Conservation (phyloP, 1,140 invertebrate genomes). For the Drosophila baimaii region DNA sequence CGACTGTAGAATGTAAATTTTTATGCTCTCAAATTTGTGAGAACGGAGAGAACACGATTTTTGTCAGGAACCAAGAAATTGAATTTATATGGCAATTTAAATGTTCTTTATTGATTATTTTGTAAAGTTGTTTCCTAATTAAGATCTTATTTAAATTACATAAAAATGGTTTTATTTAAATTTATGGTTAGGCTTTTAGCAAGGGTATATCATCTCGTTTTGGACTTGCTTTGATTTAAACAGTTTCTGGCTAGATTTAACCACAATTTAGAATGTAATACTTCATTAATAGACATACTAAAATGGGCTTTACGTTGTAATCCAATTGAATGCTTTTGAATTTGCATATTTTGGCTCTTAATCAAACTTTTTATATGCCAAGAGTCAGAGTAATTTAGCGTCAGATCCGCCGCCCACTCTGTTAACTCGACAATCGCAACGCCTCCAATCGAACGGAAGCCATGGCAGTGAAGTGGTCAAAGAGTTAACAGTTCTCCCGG, state of each 20-base stretch:
- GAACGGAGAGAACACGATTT: no score
- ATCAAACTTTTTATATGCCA: constrained; percentile 14
- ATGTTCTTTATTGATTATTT: no score
- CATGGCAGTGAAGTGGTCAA: constrained; percentile 9
- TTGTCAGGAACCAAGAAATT: no score
- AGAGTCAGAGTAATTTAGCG: constrained; percentile 7
- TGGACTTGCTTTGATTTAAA: background rate
- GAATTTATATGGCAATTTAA: no score
- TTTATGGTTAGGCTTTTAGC: background rate
- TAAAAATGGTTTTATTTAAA: background rate
- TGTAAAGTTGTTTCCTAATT: no score
- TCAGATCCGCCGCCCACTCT: constrained; percentile 38
- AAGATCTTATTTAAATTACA: background rate
- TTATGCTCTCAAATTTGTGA: no score
- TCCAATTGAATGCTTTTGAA: background rate
- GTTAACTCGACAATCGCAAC: constrained; percentile 44
- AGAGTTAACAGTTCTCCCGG: constrained; percentile 31
- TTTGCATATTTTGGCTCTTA: constrained; percentile 25
- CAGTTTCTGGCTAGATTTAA: background rate
- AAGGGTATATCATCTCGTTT: background rate
- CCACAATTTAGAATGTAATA: constrained; percentile 6
- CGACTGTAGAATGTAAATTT: no score
- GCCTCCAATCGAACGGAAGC: constrained; percentile 68
- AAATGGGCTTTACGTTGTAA: constrained; percentile 7
- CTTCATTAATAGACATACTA: constrained; percentile 3